Evolutionary conservation across 2,113 vertebrate genomes (phyloP), one percentile per base, ranked within the genome.

Genomic region (Mus spicilegus): DNA sequence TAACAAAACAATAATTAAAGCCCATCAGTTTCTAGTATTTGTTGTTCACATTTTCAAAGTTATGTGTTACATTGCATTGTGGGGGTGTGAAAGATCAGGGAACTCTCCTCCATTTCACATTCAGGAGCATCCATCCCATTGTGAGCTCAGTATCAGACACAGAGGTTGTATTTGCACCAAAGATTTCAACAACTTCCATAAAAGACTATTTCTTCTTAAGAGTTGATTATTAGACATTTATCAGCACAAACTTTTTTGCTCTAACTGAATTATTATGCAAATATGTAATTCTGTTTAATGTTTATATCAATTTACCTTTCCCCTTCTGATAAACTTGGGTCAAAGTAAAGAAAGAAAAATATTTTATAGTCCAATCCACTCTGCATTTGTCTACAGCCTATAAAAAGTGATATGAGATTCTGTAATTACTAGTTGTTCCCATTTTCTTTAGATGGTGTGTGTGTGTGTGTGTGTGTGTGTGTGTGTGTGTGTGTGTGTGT

Each of bases 351-450:
- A 91, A 91, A 91, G 36, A n/a, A 51, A 17, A 63, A 10, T 89
- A 89, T 76, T 87, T 67, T 87, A 39, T 51, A 75, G 58, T 90
- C 28, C 0, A 51, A 22, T 67, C 33, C 54, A 46, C 4, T 58
- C 5, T 87, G 7, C 16, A 42, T 49, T 73, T 87, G n/a, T 69
- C 16, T 70, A 51, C 17, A 24, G 33, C 75, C 82, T 89, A 10
- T 89, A 56, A 94, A 86, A 87, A 76, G 5, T 54, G 1, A 63
- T 94, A 67, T 91, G 24, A 89, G 24, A 82, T 89, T 91, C 73
- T 67, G 19, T 82, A 9, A 63, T 76, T 65, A 30, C 19, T 94
- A 87, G 49, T 56, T 82, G 24, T 39, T 22, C 14, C 17, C 24
- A 33, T 26, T 51, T 30, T 26, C 10, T 36, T 61, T 63, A 30